phyloP scores from a whole-genome alignment of 2,888 invertebrate species.

The Cepaea hortensis region DNA sequence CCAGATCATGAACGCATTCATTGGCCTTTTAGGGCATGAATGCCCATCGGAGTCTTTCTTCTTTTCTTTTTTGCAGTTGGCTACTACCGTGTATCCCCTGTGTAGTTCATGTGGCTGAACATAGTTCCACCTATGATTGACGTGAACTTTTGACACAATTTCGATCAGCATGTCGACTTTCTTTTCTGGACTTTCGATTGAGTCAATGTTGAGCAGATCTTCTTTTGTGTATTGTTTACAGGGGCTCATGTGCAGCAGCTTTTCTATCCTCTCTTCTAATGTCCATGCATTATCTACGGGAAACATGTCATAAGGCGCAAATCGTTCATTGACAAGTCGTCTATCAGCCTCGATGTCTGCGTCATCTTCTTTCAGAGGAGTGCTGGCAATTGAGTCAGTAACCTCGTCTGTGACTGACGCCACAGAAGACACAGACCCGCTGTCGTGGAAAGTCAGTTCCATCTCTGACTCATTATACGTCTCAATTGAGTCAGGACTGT shows the following conservation, averaged over 20 bases:
- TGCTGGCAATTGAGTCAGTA: neutral
- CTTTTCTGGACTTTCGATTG: constrained; percentile 26
- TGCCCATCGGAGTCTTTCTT: constrained; percentile 44
- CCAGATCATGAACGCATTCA: constrained; percentile 51
- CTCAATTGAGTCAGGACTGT: constrained; percentile 45
- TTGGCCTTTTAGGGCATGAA: constrained; percentile 35
- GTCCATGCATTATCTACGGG: constrained; percentile 31
- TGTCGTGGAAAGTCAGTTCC: constrained; percentile 36
- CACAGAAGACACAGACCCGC: constrained; percentile 13
- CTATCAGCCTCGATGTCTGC: constrained; percentile 32
- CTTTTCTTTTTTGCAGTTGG: constrained; percentile 46
- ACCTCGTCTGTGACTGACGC: constrained; percentile 27
- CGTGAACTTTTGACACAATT: constrained; percentile 27
- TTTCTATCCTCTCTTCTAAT: constrained; percentile 28
- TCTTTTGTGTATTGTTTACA: constrained; percentile 33
- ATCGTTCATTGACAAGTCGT: constrained; percentile 20
- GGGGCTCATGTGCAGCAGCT: constrained; percentile 24
- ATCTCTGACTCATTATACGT: constrained; percentile 36
- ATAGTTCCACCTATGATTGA: constrained; percentile 42
- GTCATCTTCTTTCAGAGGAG: constrained; percentile 27
- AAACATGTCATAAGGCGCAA: constrained; percentile 34
- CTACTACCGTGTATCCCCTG: constrained; percentile 32
- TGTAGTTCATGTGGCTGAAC: constrained; percentile 40
- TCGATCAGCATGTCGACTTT: constrained; percentile 43
- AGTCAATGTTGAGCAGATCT: constrained; percentile 29